These are phyloP conservation scores for Tanypteryx hageni DNA, from an alignment of 2,888 invertebrate species.

Conservation along the genomic window DNA sequence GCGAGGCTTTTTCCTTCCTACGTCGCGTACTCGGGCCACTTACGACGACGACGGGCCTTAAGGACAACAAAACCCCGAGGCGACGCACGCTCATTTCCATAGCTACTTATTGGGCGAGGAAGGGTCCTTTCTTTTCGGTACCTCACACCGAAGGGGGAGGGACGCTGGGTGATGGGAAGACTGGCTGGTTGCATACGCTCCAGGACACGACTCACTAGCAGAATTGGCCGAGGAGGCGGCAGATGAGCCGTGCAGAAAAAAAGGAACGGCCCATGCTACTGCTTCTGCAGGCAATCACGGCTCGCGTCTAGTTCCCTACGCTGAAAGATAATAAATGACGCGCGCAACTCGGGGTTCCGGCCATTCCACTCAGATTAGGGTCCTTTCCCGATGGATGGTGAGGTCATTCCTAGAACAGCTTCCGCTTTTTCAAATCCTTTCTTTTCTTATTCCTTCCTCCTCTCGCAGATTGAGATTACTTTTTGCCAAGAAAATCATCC, in stretches of 20 bases:
- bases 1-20: neutral
- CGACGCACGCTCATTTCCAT: neutral
- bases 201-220: neutral
- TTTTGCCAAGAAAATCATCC: too few relatives aligned
- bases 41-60: neutral
- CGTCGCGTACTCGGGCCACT: neutral
- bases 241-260: neutral
- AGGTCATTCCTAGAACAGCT: too few relatives aligned
- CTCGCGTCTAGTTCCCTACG: neutral
- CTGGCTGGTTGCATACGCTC: neutral
- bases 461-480: too few relatives aligned
- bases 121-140: neutral
- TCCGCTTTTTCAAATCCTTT: too few relatives aligned
- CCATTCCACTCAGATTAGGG: too few relatives aligned
- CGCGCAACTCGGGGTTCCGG: neutral
- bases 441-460: too few relatives aligned
- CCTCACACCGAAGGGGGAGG: too few relatives aligned
- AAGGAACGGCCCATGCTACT: neutral
- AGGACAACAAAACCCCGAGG: neutral
- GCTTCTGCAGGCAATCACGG: neutral
- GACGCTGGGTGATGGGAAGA: neutral
- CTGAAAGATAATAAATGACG: neutral
- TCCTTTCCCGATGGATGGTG: too few relatives aligned
- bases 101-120: neutral
- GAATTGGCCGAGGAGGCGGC: neutral